Conservation (phyloP, 2,888 invertebrate genomes). For the Drosophila mimica region DNA sequence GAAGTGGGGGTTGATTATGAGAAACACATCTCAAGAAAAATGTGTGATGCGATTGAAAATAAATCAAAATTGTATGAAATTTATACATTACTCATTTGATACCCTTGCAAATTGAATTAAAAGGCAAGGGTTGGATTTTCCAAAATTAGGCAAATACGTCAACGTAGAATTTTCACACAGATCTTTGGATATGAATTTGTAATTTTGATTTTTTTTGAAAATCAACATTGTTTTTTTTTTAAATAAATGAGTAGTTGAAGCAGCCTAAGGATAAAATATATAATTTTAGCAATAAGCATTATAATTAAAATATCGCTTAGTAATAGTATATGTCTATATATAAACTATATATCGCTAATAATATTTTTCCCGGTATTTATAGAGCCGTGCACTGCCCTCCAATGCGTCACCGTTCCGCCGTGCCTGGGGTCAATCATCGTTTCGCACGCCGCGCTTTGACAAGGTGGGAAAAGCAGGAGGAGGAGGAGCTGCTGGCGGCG, state of each 20-base stretch:
- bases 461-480: slow-evolving; percentile 85
- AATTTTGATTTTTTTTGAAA: not conserved
- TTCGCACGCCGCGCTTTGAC: slow-evolving; percentile 87
- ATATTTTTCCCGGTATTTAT: slow-evolving; percentile 31
- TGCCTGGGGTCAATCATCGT: slow-evolving; percentile 88
- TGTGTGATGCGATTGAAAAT: not conserved
- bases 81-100: not conserved
- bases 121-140: not conserved
- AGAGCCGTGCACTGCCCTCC: slow-evolving; percentile 85
- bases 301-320: not conserved
- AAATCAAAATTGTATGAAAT: not conserved
- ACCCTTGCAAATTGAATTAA: not conserved
- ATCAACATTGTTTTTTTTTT: not conserved
- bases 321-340: not conserved
- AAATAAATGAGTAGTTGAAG: not conserved
- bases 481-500: slow-evolving; percentile 20
- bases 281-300: not conserved
- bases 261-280: not conserved
- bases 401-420: slow-evolving; percentile 85
- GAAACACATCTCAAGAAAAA: not conserved
- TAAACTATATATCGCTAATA: not conserved
- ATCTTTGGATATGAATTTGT: not conserved
- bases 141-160: not conserved
- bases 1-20: not conserved
- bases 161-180: not conserved